phyloP scores from a whole-genome alignment of 2,888 invertebrate genomes.

The Chymomyza caudatula region DNA sequence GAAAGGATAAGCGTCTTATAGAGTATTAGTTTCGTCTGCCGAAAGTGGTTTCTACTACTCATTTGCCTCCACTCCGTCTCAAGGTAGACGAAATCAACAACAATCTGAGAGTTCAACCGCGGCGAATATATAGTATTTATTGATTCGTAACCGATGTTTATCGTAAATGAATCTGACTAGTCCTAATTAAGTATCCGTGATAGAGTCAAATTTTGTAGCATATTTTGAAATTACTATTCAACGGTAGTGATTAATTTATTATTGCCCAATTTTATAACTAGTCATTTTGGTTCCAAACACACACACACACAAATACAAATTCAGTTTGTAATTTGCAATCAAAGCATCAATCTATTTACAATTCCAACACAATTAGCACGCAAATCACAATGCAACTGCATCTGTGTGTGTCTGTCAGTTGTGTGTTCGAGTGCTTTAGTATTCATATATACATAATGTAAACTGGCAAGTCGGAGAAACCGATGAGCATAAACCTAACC shows the following conservation, averaged over 20 bases:
- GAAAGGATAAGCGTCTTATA: too few relatives aligned
- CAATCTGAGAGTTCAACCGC: too few relatives aligned
- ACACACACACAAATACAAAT: neutral
- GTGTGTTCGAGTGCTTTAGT: conserved; percentile 8
- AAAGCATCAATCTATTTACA: conserved; percentile 45
- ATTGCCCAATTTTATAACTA: neutral
- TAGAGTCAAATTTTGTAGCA: conserved; percentile 1
- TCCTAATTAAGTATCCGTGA: conserved; percentile 9
- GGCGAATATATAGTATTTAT: too few relatives aligned
- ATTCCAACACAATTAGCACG: conserved; percentile 48
- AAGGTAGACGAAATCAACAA: too few relatives aligned
- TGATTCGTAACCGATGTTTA: too few relatives aligned
- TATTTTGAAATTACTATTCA: neutral
- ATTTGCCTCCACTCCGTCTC: too few relatives aligned
- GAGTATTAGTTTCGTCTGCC: too few relatives aligned
- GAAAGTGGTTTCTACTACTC: too few relatives aligned
- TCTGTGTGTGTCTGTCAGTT: neutral
- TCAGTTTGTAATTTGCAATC: conserved; percentile 24
- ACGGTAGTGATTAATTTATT: neutral
- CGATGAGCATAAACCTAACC: neutral
- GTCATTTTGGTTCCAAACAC: neutral
- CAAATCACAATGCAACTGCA: neutral
- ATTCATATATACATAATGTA: conserved; percentile 37
- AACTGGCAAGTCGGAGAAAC: conserved; percentile 5
- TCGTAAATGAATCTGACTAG: neutral